phyloP scores from a whole-genome alignment of 2,888 invertebrate species.

The Luffia ferchaultella region DNA sequence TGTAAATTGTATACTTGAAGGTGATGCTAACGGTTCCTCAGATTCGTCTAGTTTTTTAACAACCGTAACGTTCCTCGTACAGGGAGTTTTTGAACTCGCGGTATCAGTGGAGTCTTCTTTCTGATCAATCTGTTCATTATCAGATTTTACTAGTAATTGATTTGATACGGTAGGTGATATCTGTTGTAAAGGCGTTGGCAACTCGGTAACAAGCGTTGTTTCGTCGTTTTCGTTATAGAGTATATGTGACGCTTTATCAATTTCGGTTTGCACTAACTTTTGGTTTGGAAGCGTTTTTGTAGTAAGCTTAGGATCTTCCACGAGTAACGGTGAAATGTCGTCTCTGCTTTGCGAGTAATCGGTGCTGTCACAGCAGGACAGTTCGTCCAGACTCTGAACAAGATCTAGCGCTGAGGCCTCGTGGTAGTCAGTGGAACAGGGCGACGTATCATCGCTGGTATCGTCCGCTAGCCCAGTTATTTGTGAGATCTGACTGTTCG shows the following conservation, averaged over 20 bases:
- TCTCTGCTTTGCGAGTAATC: constrained; percentile 58
- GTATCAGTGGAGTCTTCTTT: neutral
- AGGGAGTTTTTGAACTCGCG: neutral
- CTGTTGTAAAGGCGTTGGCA: neutral
- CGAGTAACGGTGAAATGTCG: constrained; percentile 32
- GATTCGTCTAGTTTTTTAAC: neutral
- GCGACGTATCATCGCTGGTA: constrained; percentile 53
- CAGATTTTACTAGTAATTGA: neutral
- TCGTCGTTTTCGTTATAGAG: neutral
- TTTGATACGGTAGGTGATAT: neutral
- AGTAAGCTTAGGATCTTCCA: constrained; percentile 17
- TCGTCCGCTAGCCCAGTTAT: constrained; percentile 35
- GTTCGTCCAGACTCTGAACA: constrained; percentile 47
- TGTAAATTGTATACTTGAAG: neutral
- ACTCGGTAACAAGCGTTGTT: neutral
- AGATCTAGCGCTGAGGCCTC: constrained; percentile 55
- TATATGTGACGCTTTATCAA: neutral
- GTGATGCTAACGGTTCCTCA: neutral
- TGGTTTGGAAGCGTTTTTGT: neutral
- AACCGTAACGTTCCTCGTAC: no score
- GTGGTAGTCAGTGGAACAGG: constrained; percentile 57
- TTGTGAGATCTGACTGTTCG: constrained; percentile 53
- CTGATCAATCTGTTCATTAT: neutral
- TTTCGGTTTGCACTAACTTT: neutral
- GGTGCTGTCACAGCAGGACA: constrained; percentile 47